These are phyloP conservation scores for Pangasius krempfi DNA, from an alignment of 2,797 vertebrate species.

Conservation along the genomic window DNA sequence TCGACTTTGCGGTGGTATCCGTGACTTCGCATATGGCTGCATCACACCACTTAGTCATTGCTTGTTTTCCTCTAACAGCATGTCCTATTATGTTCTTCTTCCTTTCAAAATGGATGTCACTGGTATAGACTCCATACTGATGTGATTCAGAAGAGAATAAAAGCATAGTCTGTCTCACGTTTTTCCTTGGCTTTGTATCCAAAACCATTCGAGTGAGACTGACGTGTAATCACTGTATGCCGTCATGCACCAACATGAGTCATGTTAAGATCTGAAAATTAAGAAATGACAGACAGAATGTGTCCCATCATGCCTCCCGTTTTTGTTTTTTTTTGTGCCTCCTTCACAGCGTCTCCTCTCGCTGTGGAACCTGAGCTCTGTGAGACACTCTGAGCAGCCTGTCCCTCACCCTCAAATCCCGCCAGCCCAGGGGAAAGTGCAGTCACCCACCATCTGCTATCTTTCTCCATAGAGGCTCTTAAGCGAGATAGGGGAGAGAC, in stretches of 20 bases:
- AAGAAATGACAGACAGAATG: slow-evolving; percentile 29
- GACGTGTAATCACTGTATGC: neutral
- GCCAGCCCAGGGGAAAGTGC: slow-evolving; percentile 56
- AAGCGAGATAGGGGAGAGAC: slow-evolving; percentile 60
- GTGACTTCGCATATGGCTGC: neutral
- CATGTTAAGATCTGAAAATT: slow-evolving; percentile 33
- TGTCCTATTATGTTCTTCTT: neutral
- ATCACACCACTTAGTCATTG: neutral
- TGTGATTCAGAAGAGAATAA: neutral
- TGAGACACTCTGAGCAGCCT: slow-evolving; percentile 72
- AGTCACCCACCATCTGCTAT: slow-evolving; percentile 71
- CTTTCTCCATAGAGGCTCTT: slow-evolving; percentile 66
- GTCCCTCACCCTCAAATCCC: slow-evolving; percentile 67
- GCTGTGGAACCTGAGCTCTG: slow-evolving; percentile 74
- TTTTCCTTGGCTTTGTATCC: neutral
- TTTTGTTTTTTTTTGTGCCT: neutral
- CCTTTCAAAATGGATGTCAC: neutral
- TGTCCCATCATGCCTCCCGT: slow-evolving; percentile 45
- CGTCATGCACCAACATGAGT: slow-evolving; percentile 16
- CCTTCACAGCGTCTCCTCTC: slow-evolving; percentile 33
- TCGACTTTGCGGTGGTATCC: neutral
- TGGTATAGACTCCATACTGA: neutral
- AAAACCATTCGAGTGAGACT: neutral
- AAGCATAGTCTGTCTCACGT: neutral
- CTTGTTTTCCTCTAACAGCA: neutral